These are phyloP conservation scores for Lithobates pipiens DNA, from an alignment of 2,797 vertebrate species.

Conservation along the genomic window DNA sequence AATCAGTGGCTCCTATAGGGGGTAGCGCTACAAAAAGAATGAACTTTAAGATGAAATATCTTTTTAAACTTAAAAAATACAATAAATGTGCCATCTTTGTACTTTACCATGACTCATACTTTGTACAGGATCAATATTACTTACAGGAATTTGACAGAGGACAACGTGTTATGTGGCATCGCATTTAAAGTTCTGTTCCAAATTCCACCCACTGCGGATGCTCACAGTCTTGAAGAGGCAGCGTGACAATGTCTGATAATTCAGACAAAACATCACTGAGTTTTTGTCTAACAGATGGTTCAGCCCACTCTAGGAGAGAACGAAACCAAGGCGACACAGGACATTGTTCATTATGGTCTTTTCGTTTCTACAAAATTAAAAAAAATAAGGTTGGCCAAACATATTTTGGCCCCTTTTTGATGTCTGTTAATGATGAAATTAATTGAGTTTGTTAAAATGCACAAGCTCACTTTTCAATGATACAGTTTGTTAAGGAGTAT, in stretches of 20 bases:
- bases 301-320: constrained; percentile 48
- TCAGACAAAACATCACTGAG: constrained; percentile 60
- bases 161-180: constrained; percentile 55
- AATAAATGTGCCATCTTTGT: neutral
- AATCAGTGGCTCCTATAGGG: too few species aligned
- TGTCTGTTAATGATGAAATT: neutral
- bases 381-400: constrained; percentile 31
- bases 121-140: constrained; percentile 51
- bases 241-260: constrained; percentile 61
- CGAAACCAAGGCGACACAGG: constrained; percentile 44
- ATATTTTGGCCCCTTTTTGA: neutral
- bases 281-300: constrained; percentile 60
- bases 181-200: constrained; percentile 54
- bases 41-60: neutral
- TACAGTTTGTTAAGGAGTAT: too few species aligned
- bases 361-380: constrained; percentile 20
- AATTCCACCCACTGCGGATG: constrained; percentile 43
- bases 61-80: neutral
- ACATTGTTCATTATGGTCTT: constrained; percentile 58
- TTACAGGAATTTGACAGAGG: constrained; percentile 49
- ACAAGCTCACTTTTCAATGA: neutral
- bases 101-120: constrained; percentile 22
- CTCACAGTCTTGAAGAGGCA: constrained; percentile 55
- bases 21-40: neutral
- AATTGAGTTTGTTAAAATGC: neutral